Base-by-base conservation (phyloP, 2,888 invertebrate species). In the Zygogramma bicolorata region DNA sequence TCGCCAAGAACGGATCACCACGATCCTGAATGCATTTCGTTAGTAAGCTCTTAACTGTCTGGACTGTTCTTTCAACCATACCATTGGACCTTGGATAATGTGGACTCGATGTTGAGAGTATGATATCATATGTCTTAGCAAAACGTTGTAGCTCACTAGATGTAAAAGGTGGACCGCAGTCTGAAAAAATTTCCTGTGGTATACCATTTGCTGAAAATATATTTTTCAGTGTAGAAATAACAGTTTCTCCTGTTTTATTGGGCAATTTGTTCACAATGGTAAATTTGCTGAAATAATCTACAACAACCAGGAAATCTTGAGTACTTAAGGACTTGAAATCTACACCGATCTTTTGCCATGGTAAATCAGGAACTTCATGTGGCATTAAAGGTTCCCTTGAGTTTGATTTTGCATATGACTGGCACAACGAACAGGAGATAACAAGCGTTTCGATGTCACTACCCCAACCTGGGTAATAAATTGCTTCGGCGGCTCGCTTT, bases 381-480 rank as follows among this genome's bases (percentile, higher is more conserved):
- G 63, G 42, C 22, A 20, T 53, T 10, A 75, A 20, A 10, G 75
- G 75, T 63, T 74, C 62, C 13, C 42, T 65, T 20, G 29, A 67
- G 70, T 72, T 71, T 27, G 38, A 42, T 34, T 31, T 58, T n/a
- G 53, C 42, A 29, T 69, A 69, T 40, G 10, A 10, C 40, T 68
- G 67, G 67, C 76, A 76, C 29, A n/a, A 66, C 15, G 34, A 4
- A 62, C 73, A 73, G 20, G 18, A 10, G 0, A 65, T 15, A 0
- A 80, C 71, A 10, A 73, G 10, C 15, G 77, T 71, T 73, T 81
- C 79, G n/a, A 81, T 69, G 7, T 82, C 78, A 42, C 61, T 63
- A 34, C 72, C 25, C 10, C 78, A 62, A 13, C 70, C 73, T n/a
- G 77, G 78, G 74, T 80, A 82, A 65, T 78, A 81, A 46, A 78